Base-by-base conservation (phyloP, 23 tunicate genomes). In the Trididemnum nubilum region DNA sequence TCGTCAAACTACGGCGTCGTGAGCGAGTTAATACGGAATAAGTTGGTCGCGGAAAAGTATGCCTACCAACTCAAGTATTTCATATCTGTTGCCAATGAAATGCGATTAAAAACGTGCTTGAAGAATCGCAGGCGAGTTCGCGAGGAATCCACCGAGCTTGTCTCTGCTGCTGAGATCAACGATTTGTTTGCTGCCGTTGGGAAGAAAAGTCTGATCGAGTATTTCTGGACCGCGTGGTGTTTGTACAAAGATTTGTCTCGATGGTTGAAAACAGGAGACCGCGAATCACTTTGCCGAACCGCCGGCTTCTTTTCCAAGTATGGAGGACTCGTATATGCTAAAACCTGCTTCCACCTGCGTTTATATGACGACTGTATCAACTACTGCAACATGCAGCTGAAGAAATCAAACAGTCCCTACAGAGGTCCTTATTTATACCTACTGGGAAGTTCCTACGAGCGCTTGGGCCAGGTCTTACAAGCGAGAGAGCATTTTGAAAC, bases 271-370 rank as follows among this genome's bases (percentile, higher is more conserved):
- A 67, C 22, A 37, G 21, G 38, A 3, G 74, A 32, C 7, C 74
- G 25, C 38, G 2, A 2, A 3, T 33, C 38, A 7, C 38, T 67
- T n/a, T 7, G 21, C 21, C 3, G 2, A 3, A 67, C 37, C 74
- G 33, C n/a, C 38, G 74, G 26, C 18, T 33, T 4, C 38, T 67
- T 67, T 7, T 5, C 74, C 22, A 33, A 67, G 7, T 67, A 31
- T 33, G 74, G 74, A 15, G 3, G 37, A 37, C 7, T 67, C 9
- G 74, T 67, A 3, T 67, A 67, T 38, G 74, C 38, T 30, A 32
- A 33, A 33, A 67, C 74, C 18, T 67, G 74, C 74, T 67, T 67
- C 22, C 74, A 67, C 38, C 74, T 67, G 7, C 74, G 74, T 32
- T 33, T 67, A 38, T 67, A 67, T n/a, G 38, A 67, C 7, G 74